Base-by-base conservation (phyloP, 2,113 vertebrate genomes). In the Pachycephala philippinensis region DNA sequence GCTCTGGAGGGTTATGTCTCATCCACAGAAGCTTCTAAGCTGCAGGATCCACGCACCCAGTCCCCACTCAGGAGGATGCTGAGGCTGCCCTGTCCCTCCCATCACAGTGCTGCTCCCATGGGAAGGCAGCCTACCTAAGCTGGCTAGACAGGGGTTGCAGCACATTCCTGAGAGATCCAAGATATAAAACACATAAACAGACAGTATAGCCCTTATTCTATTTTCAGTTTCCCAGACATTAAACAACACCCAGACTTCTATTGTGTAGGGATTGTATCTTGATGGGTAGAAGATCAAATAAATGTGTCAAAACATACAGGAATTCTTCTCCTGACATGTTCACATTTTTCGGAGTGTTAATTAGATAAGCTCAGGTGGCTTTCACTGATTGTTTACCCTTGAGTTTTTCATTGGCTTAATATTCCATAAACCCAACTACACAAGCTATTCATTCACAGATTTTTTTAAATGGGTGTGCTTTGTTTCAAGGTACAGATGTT, bases 401-500 rank as follows among this genome's bases (percentile, higher is more conserved):
- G 63, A 85, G 69, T 26, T 56, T 89, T 90, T 74, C 88, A 90
- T 26, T 53, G 47, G 42, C 40, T 72, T 92, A 54, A 56, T 90
- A 56, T 57, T 82, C 63, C 91, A 59, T 90, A 86, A 90, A 87
- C 52, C 16, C 45, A 65, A 33, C 28, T 60, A 50, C 44, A 66
- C 21, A 64, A 69, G 68, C 77, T 84, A 59, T 75, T 89, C 77
- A 95, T 97, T 66, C 87, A 93, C 1, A 31, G 59, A n/a, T 90
- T 95, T 97, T 91, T 75, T 40, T 35, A 94, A 96, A 91, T 31
- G 63, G 26, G 7, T 79, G 60, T 6, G 31, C 92, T 97, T 97
- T 97, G 72, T 95, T 96, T 96, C 93, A 87, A 91, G 89, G 87
- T 82, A 89, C 80, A 96, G 89, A 95, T 97, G 96, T 96, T 97